Evolutionary conservation across 2,888 invertebrate genomes (phyloP).

Genomic region (Beris chalybata): DNA sequence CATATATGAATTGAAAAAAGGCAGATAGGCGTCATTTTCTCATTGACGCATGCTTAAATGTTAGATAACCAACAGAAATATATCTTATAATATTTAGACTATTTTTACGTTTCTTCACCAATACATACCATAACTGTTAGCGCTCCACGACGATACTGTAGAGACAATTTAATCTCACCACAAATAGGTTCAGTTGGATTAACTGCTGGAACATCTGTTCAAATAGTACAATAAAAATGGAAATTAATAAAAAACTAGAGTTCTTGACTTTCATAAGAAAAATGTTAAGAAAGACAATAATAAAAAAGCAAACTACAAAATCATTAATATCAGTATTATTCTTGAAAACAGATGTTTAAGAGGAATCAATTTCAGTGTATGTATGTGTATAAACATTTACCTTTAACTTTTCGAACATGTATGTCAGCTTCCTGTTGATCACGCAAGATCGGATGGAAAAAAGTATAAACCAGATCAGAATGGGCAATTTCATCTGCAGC

Average conservation of each 20-base stretch:
- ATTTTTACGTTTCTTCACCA: not conserved
- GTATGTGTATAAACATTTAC: slow-evolving; percentile 55
- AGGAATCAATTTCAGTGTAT: too few species aligned
- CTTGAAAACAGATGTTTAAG: too few species aligned
- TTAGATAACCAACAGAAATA: too few species aligned
- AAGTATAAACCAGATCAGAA: slow-evolving; percentile 95
- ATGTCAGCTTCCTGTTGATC: slow-evolving; percentile 91
- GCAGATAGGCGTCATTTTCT: too few species aligned
- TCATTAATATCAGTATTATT: too few species aligned
- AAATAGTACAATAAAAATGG: slow-evolving; percentile 5
- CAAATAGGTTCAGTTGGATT: slow-evolving; percentile 52
- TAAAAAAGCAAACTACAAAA: too few species aligned
- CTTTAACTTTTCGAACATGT: slow-evolving; percentile 75
- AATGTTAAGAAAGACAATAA: too few species aligned
- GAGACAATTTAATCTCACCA: slow-evolving; percentile 77
- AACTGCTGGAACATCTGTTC: slow-evolving; percentile 21
- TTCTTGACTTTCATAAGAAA: too few species aligned
- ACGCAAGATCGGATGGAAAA: slow-evolving; percentile 93
- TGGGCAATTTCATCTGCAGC: slow-evolving; percentile 94
- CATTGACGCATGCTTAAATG: too few species aligned
- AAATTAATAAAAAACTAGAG: too few species aligned
- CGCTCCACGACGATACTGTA: slow-evolving; percentile 74
- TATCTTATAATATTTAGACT: too few species aligned
- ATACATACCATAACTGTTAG: slow-evolving; percentile 73
- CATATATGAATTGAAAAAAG: too few species aligned